phyloP scores from a whole-genome alignment of 2,113 vertebrate genomes.

The Macquaria australasica region DNA sequence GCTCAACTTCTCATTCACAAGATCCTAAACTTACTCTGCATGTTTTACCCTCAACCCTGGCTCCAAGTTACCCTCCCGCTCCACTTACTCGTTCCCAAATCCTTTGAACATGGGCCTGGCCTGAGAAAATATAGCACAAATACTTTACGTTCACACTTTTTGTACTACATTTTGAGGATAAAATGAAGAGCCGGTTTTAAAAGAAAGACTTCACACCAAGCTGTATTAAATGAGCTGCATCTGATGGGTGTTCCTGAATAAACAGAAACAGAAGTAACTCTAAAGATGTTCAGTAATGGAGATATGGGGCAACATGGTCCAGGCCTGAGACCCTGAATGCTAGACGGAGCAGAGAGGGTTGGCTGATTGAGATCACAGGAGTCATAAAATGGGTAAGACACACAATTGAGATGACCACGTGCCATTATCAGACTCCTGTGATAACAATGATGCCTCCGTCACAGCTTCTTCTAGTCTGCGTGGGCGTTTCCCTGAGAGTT shows the following conservation, averaged over 20 bases:
- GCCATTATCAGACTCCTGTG: conserved; percentile 7
- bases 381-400: background rate
- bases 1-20: background rate
- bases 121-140: background rate
- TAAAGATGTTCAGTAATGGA: conserved; percentile 4
- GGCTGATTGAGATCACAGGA: conserved; percentile 5
- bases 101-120: background rate
- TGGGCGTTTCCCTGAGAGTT: conserved; percentile 79
- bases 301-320: conserved; percentile 56
- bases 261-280: background rate
- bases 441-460: conserved; percentile 1
- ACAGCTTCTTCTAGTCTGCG: conserved; percentile 5
- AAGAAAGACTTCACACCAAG: background rate
- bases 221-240: background rate
- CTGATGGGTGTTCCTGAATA: background rate
- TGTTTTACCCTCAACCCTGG: background rate
- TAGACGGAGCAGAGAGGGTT: conserved; percentile 4
- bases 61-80: background rate
- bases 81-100: background rate
- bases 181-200: background rate
- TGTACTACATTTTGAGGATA: background rate
- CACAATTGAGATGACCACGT: background rate
- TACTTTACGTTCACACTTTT: conserved; percentile 2
- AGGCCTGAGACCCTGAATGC: conserved; percentile 41
- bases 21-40: background rate